These are phyloP conservation scores for Xenopus petersii DNA, from an alignment of 2,797 vertebrate genomes.

Conservation along the genomic window DNA sequence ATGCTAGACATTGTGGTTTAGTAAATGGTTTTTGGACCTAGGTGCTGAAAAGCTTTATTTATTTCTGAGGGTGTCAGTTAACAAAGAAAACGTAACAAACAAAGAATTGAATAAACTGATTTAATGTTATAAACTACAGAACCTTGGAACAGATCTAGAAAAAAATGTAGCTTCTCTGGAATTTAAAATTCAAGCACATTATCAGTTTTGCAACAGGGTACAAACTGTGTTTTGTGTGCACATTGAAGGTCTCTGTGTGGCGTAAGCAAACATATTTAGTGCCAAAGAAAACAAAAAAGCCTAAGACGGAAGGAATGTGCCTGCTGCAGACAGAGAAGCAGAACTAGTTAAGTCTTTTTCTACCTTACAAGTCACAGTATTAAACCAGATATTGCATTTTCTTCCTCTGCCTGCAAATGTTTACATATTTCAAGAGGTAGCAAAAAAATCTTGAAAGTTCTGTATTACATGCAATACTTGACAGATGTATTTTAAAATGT, in stretches of 20 bases:
- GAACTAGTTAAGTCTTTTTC: neutral
- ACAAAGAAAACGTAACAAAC: no score
- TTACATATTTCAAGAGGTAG: no score
- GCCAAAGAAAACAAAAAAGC: slow-evolving; percentile 42
- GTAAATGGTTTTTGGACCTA: no score
- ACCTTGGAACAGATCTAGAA: neutral
- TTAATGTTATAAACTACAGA: neutral
- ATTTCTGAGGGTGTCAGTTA: no score
- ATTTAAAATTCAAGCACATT: slow-evolving; percentile 32
- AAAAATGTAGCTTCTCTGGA: neutral
- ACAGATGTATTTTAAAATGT: no score
- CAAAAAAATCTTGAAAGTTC: no score
- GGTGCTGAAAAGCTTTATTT: no score
- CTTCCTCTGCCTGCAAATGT: no score
- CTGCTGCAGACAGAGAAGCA: slow-evolving; percentile 15
- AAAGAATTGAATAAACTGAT: neutral
- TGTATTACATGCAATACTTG: no score
- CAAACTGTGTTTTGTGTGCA: slow-evolving; percentile 40
- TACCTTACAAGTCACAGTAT: no score
- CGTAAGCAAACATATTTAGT: slow-evolving; percentile 41
- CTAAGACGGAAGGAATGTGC: slow-evolving; percentile 32
- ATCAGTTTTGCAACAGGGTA: slow-evolving; percentile 35
- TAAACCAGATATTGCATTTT: no score
- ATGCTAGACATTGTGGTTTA: no score
- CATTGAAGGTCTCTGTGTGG: slow-evolving; percentile 36